These are phyloP conservation scores for Deilephila elpenor DNA, from an alignment of 2,888 invertebrate genomes.

Conservation along the genomic window DNA sequence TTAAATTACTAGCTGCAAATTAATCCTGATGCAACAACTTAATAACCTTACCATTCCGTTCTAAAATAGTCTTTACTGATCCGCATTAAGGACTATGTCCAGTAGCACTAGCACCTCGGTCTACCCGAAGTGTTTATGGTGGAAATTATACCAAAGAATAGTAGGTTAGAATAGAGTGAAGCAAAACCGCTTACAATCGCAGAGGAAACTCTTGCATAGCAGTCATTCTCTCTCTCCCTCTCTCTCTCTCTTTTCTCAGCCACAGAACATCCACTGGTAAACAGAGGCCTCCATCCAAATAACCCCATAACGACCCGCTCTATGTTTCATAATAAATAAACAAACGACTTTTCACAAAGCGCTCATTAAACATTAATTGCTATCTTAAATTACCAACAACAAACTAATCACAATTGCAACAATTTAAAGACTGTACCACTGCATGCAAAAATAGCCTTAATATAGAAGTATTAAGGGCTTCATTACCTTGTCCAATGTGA, in stretches of 20 bases:
- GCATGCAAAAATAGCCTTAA: background rate
- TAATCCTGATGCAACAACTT: background rate
- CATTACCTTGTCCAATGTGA: background rate
- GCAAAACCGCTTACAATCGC: no score
- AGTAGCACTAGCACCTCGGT: no score
- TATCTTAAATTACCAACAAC: constrained; percentile 2
- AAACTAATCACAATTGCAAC: constrained; percentile 15
- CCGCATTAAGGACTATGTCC: background rate
- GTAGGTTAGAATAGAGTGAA: no score
- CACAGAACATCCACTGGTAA: no score
- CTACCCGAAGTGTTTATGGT: no score
- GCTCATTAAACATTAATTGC: background rate
- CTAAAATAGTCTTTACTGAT: background rate
- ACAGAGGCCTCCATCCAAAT: no score
- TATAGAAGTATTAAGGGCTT: background rate
- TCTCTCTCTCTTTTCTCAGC: no score
- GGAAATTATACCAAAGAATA: no score
- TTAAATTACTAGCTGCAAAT: background rate
- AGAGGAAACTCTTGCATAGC: no score
- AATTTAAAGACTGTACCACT: background rate
- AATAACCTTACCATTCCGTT: background rate
- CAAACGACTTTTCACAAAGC: background rate
- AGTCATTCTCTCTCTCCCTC: no score
- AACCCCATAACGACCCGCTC: no score
- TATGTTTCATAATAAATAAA: background rate